A percentile compares a stretch with the other conserved stretches of the same genome.
Evolutionary conservation across 35 echinoderm and acorn worm species (phyloP).

Genomic region (Heliocidaris tuberculata): DNA sequence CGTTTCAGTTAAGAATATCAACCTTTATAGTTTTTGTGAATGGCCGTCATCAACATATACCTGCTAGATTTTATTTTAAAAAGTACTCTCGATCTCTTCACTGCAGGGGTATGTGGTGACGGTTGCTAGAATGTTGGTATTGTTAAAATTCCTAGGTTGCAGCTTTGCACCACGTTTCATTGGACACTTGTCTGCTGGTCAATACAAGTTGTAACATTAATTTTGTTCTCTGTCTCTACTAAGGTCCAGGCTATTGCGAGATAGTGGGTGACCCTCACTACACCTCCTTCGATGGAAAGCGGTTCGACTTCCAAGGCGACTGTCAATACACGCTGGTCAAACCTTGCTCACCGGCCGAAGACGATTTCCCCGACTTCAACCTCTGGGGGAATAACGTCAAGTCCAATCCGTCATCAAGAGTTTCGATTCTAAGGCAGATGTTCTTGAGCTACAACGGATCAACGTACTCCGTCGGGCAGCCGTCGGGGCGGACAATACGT

Average conservation of each 20-base stretch:
- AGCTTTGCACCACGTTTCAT: too few relatives aligned
- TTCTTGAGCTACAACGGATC: background rate
- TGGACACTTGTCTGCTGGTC: too few relatives aligned
- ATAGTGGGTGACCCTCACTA: background rate
- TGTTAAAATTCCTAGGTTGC: too few relatives aligned
- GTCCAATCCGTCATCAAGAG: background rate
- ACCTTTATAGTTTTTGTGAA: too few relatives aligned
- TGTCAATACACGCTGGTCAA: background rate
- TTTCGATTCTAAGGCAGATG: background rate
- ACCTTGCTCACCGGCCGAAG: background rate
- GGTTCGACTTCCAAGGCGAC: slow-evolving; percentile 10
- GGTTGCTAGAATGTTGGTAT: too few relatives aligned
- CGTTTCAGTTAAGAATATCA: too few relatives aligned
- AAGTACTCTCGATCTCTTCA: too few relatives aligned
- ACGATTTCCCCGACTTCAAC: background rate
- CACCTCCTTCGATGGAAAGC: background rate
- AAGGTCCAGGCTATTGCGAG: background rate
- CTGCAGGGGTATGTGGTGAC: too few relatives aligned
- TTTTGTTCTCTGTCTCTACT: background rate
- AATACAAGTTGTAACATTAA: too few relatives aligned
- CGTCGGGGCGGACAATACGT: background rate
- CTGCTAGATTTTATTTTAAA: too few relatives aligned
- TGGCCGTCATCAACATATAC: too few relatives aligned
- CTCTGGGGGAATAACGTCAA: slow-evolving; percentile 23
- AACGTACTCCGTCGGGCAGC: background rate